These are phyloP conservation scores for Carassius gibelio DNA, from an alignment of 2,113 vertebrate genomes.

Conservation along the genomic window DNA sequence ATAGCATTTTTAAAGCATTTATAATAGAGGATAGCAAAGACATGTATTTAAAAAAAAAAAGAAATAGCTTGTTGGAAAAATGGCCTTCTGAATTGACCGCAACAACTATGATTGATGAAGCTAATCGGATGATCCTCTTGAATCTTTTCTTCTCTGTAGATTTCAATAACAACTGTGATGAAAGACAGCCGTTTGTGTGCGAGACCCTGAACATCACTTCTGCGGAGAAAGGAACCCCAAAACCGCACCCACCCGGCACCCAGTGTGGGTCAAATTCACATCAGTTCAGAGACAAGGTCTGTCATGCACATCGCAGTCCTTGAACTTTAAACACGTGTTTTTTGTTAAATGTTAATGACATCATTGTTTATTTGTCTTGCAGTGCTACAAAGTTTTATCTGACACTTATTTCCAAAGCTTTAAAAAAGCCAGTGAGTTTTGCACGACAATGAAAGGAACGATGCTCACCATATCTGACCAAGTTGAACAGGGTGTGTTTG, in stretches of 20 bases:
- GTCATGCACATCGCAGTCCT: neutral
- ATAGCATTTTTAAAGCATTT: neutral
- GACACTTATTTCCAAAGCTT: slow-evolving; percentile 64
- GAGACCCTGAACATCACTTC: slow-evolving; percentile 84
- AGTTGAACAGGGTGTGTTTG: slow-evolving; percentile 85
- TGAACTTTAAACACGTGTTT: neutral
- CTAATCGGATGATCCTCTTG: too few species aligned
- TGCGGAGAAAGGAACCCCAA: slow-evolving; percentile 78
- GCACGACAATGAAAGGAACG: slow-evolving; percentile 76
- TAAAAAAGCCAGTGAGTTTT: slow-evolving; percentile 76
- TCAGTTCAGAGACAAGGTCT: slow-evolving; percentile 89
- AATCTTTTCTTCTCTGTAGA: slow-evolving; percentile 50
- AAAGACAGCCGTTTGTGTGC: slow-evolving; percentile 84
- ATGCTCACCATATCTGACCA: slow-evolving; percentile 86
- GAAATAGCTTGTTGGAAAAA: neutral
- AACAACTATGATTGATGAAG: neutral
- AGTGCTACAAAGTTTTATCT: slow-evolving; percentile 84
- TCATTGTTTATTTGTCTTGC: slow-evolving; percentile 59
- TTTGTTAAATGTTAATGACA: neutral
- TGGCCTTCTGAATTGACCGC: neutral
- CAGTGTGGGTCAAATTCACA: slow-evolving; percentile 69
- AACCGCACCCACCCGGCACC: slow-evolving; percentile 66
- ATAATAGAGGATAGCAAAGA: neutral
- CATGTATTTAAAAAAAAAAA: neutral
- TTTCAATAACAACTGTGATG: slow-evolving; percentile 51